phyloP scores from a whole-genome alignment of 2,113 vertebrate genomes.

The Symphodus melops region DNA sequence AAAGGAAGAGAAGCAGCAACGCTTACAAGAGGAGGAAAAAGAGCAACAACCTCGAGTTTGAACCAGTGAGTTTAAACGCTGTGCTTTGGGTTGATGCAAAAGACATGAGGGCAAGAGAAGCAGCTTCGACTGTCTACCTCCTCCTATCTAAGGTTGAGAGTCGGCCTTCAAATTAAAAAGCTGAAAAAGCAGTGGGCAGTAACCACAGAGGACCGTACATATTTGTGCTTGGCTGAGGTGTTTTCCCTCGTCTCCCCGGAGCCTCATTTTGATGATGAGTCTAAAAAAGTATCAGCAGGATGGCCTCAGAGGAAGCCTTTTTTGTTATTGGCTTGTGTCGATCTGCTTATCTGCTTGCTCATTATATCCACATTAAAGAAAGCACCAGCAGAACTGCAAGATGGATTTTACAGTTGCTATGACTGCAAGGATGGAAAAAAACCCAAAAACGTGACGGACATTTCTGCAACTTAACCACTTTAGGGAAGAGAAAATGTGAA shows the following conservation, averaged over 20 bases:
- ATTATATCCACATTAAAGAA: conserved; percentile 31
- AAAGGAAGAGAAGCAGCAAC: conserved; percentile 39
- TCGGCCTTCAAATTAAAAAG: conserved; percentile 16
- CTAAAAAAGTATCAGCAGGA: conserved; percentile 29
- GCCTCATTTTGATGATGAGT: conserved; percentile 28
- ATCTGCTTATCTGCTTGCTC: conserved; percentile 17
- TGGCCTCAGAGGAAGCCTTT: background rate
- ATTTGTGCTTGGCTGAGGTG: conserved; percentile 30
- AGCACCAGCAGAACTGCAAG: conserved; percentile 10
- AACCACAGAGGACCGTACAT: background rate
- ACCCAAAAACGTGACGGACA: background rate
- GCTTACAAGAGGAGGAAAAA: conserved; percentile 19
- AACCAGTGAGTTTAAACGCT: conserved; percentile 10
- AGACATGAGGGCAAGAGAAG: background rate
- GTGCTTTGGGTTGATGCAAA: conserved; percentile 10
- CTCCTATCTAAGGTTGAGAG: background rate
- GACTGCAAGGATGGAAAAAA: conserved; percentile 17
- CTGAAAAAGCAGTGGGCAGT: background rate
- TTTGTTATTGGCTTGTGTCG: conserved; percentile 7
- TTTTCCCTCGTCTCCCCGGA: conserved; percentile 17
- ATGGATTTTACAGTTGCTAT: conserved; percentile 28
- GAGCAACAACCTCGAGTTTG: conserved; percentile 6
- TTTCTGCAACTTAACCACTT: background rate
- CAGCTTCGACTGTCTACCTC: background rate
- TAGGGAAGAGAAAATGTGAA: background rate